A percentile compares a stretch with the other conserved stretches of the same genome.
phyloP scores from a whole-genome alignment of 1,140 invertebrate species.

The Metaphire vulgaris region DNA sequence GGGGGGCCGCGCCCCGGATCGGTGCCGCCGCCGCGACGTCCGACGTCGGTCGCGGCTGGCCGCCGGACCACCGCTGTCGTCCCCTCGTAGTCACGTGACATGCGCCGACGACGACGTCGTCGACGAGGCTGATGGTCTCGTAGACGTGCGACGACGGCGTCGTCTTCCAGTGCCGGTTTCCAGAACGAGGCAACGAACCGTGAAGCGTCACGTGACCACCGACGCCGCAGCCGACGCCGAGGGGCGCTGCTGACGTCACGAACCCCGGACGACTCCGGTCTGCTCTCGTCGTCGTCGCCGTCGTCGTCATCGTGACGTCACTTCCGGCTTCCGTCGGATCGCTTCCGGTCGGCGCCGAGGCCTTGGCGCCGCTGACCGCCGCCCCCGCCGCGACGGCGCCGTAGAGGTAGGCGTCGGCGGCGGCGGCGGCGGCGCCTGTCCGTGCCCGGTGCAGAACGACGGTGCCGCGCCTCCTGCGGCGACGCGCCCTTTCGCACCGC shows the following conservation, averaged over 20 bases:
- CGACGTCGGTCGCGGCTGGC: background rate
- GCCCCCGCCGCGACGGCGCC: too few species aligned
- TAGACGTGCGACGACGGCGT: background rate
- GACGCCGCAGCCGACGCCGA: too few species aligned
- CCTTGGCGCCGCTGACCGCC: background rate
- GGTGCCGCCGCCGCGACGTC: too few species aligned
- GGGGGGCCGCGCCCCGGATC: too few species aligned
- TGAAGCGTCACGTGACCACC: background rate
- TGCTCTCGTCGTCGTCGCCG: background rate
- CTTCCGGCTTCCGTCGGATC: background rate
- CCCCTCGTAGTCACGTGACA: background rate
- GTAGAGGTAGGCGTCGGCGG: background rate
- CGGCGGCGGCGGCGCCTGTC: too few species aligned
- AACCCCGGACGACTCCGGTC: background rate
- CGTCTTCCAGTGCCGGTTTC: background rate
- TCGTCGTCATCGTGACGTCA: background rate
- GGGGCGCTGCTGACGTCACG: background rate
- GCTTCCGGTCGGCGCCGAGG: background rate
- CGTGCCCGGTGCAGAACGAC: background rate
- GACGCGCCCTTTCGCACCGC: background rate
- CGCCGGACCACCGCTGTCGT: background rate
- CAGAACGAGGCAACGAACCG: background rate
- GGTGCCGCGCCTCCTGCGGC: too few species aligned
- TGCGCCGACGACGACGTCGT: background rate
- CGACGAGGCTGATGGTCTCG: background rate